Conservation (phyloP, 2,113 vertebrate genomes). For the Platichthys flesus region DNA sequence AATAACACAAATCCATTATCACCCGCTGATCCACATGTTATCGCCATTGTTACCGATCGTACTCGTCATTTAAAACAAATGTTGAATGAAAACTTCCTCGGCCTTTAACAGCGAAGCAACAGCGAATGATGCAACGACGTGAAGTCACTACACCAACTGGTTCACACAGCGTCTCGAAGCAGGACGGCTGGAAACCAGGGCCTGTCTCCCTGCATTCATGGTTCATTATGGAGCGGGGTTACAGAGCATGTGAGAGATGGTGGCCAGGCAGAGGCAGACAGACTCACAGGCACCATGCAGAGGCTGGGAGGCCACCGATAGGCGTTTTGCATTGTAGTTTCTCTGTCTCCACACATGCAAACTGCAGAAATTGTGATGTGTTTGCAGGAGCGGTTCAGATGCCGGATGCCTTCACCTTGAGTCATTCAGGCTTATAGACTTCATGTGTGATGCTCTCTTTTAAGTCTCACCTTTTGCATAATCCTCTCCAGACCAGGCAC, state of each 20-base stretch:
- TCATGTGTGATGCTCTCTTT: constrained; percentile 11
- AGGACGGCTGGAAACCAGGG: constrained; percentile 22
- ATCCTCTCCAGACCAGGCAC: not conserved
- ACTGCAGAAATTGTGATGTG: not conserved
- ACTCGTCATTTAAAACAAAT: not conserved
- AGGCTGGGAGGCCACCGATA: constrained; percentile 25
- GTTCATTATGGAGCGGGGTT: constrained; percentile 31
- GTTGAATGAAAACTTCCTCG: constrained; percentile 9
- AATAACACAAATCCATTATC: not conserved
- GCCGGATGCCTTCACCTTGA: constrained; percentile 17
- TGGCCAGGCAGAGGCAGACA: constrained; percentile 6
- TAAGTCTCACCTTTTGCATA: constrained; percentile 9
- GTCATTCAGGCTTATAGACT: not conserved
- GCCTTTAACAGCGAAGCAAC: not conserved
- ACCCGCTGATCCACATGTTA: not conserved
- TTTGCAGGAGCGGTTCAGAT: constrained; percentile 17
- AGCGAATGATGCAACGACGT: constrained; percentile 34
- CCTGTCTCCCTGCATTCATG: constrained; percentile 21
- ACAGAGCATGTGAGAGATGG: constrained; percentile 47
- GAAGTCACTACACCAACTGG: constrained; percentile 29
- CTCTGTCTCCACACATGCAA: constrained; percentile 1
- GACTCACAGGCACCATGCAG: constrained; percentile 29
- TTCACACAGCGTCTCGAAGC: constrained; percentile 13
- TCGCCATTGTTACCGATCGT: not conserved
- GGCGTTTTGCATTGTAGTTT: constrained; percentile 6